A percentile compares a stretch with the other conserved stretches of the same genome.
Evolutionary conservation across 1,140 invertebrate species (phyloP).

Genomic region (Leptopilina clavipes): DNA sequence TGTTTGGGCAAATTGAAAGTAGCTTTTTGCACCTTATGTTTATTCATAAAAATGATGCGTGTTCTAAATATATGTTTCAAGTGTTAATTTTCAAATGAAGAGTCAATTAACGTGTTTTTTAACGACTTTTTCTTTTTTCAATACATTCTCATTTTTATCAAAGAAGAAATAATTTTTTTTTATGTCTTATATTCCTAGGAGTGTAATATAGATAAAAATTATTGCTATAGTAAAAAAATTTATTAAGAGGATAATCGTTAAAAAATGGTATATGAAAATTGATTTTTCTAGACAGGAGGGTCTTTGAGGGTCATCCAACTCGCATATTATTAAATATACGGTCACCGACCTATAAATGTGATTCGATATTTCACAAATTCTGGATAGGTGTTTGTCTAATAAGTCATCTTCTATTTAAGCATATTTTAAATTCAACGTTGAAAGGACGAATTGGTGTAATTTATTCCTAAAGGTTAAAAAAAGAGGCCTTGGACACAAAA

Average conservation of each 20-base stretch:
- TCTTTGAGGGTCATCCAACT: background rate
- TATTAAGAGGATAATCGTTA: too few species aligned
- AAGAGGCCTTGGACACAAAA: constrained; percentile 1
- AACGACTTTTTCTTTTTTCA: background rate
- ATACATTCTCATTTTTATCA: too few species aligned
- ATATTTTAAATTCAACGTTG: background rate
- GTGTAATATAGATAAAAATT: too few species aligned
- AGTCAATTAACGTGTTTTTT: background rate
- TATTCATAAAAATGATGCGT: constrained; percentile 7
- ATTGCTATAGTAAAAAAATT: too few species aligned
- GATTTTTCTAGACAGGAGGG: background rate
- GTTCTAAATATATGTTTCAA: constrained; percentile 7
- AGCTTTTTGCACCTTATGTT: constrained; percentile 5
- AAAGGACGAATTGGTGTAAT: constrained; percentile 23
- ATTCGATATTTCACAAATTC: constrained; percentile 13
- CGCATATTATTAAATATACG: constrained; percentile 6
- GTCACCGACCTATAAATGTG: constrained; percentile 1
- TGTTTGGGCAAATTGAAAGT: constrained; percentile 6
- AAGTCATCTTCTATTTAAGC: background rate
- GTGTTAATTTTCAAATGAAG: background rate
- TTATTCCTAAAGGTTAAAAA: background rate
- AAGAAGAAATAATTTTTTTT: too few species aligned
- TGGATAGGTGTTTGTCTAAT: constrained; percentile 2
- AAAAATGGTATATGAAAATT: too few species aligned
- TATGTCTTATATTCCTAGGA: too few species aligned